These are phyloP conservation scores for Lophius piscatorius DNA, from an alignment of 2,113 vertebrate genomes.

Conservation along the genomic window DNA sequence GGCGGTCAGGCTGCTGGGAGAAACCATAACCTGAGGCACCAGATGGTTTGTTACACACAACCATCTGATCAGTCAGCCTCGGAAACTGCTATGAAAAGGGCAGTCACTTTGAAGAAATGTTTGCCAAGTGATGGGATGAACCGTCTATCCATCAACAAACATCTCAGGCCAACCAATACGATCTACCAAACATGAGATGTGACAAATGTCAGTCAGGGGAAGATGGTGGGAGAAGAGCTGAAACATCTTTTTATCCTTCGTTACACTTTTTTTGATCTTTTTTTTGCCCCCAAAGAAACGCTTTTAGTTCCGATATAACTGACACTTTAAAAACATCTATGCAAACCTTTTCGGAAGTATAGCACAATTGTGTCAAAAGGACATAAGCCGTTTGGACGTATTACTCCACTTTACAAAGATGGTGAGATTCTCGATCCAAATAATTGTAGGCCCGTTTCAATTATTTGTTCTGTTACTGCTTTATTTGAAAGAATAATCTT, in stretches of 20 bases:
- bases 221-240: neutral
- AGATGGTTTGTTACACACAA: slow-evolving; percentile 2
- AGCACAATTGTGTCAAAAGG: too few species aligned
- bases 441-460: too few species aligned
- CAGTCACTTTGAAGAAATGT: neutral
- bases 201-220: neutral
- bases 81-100: neutral
- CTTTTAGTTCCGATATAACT: too few species aligned
- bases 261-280: too few species aligned
- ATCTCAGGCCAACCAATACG: neutral
- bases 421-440: too few species aligned
- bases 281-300: too few species aligned
- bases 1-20: slow-evolving; percentile 7
- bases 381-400: too few species aligned
- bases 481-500: too few species aligned
- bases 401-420: too few species aligned
- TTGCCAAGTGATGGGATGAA: neutral
- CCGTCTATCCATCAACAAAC: neutral
- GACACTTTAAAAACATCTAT: too few species aligned
- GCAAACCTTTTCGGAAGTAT: too few species aligned
- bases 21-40: slow-evolving; percentile 6
- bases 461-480: too few species aligned
- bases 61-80: neutral
- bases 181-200: neutral
- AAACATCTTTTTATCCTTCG: neutral